phyloP scores from a whole-genome alignment of 2,797 vertebrate genomes.

The Adrianichthys oophorus region DNA sequence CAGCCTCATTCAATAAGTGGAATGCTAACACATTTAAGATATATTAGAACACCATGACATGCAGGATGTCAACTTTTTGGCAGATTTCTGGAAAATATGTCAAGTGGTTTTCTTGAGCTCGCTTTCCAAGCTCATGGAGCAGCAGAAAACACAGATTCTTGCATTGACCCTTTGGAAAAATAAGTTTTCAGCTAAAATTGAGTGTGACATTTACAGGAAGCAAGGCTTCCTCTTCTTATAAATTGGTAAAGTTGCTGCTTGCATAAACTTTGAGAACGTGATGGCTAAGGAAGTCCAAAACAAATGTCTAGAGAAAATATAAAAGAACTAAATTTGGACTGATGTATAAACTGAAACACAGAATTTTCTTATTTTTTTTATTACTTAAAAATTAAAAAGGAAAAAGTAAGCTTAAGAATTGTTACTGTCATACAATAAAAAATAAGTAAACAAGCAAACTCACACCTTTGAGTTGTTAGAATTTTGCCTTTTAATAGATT shows the following conservation, averaged over 20 bases:
- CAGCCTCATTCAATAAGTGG: conserved; percentile 68
- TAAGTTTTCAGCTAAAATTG: conserved; percentile 52
- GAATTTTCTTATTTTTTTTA: too few relatives aligned
- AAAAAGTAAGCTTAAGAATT: too few relatives aligned
- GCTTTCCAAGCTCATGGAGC: conserved; percentile 31
- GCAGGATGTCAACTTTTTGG: conserved; percentile 18
- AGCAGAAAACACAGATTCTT: conserved; percentile 41
- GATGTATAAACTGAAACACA: too few relatives aligned
- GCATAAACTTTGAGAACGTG: conserved; percentile 48
- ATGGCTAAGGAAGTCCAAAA: conserved; percentile 11
- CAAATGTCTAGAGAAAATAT: too few relatives aligned
- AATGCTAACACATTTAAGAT: conserved; percentile 65
- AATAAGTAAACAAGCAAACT: too few relatives aligned
- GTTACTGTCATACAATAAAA: too few relatives aligned
- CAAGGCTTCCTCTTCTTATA: conserved; percentile 45
- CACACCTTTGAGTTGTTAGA: too few relatives aligned
- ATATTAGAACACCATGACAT: conserved; percentile 55
- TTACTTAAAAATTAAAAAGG: too few relatives aligned
- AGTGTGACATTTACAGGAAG: conserved; percentile 69
- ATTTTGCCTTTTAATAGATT: too few relatives aligned
- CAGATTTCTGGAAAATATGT: conserved; percentile 22
- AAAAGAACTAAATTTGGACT: too few relatives aligned
- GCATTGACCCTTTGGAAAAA: conserved; percentile 52
- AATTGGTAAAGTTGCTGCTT: conserved; percentile 39
- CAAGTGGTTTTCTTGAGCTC: conserved; percentile 27